These are phyloP conservation scores for Anas acuta DNA, from an alignment of 2,797 vertebrate species.

Conservation along the genomic window DNA sequence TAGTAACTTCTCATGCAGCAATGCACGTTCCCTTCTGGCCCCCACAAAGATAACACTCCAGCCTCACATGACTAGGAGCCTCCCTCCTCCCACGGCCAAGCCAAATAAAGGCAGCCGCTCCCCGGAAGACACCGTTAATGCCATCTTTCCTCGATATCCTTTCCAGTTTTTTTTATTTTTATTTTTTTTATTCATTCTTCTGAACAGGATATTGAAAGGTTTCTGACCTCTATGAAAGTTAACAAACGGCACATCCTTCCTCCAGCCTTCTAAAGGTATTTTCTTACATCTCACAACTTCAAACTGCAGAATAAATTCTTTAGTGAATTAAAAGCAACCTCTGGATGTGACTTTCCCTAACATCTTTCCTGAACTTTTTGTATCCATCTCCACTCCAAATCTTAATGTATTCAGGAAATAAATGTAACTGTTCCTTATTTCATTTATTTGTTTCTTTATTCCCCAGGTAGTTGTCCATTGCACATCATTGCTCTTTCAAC, in stretches of 20 bases:
- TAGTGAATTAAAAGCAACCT: neutral
- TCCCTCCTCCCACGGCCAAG: neutral
- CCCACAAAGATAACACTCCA: slow-evolving; percentile 24
- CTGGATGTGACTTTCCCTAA: neutral
- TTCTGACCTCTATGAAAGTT: slow-evolving; percentile 17
- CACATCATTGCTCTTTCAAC: neutral
- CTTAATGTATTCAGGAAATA: neutral
- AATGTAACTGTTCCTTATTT: neutral
- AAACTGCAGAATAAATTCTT: neutral
- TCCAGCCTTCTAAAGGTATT: neutral
- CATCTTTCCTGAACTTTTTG: neutral
- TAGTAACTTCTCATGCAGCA: neutral
- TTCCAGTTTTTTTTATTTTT: neutral
- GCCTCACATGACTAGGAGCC: neutral
- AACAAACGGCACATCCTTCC: neutral
- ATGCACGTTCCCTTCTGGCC: neutral
- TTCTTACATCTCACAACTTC: neutral
- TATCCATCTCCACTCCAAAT: neutral
- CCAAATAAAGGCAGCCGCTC: neutral
- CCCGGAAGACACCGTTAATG: slow-evolving; percentile 21
- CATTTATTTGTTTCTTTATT: neutral
- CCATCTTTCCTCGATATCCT: slow-evolving; percentile 30
- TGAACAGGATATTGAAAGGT: slow-evolving; percentile 39
- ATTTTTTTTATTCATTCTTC: neutral
- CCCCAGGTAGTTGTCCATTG: neutral